Evolutionary conservation across 2,797 vertebrate species (phyloP), one percentile per base, ranked within the genome.

Genomic region (Argyrosomus regius): DNA sequence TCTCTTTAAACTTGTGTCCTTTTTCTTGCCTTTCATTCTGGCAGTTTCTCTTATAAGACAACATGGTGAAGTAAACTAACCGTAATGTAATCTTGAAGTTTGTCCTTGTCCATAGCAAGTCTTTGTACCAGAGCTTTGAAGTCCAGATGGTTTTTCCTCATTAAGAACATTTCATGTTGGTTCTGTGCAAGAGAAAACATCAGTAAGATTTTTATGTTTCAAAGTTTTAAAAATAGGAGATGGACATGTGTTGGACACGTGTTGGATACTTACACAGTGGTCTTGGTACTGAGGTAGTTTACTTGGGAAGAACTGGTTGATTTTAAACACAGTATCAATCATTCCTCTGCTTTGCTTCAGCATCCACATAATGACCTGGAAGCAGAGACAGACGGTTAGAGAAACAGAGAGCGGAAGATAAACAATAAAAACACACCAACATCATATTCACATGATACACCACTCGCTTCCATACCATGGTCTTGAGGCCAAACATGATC

Each of bases 401-500:
- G 5, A 13, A 39, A 28, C 17, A n/a, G 0, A 54, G 9, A 50
- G 31, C 7, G 3, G 10, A 50, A 43, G 12, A n/a, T n/a, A 5
- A 67, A 43, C 35, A 3, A 31, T 1, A 61, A 35, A 53, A 20
- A 11, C 18, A 24, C 18, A 58, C 2, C 5, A 31, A 31, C 35
- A 8, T 39, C 35, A 39, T 9, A 39, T 35, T 35, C 35, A 35
- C 62, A 18, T 18, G 41, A 12, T 43, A 4, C 28, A 46, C 1
- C 16, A 49, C 20, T 9, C n/a, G 5, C 46, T 69, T 78, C 56
- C 72, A 5, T 86, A 96, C 95, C 94, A 95, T 77, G 11, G 95
- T 95, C 87, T 95, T 95, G 5, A 96, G 88, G 49, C 95, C 95
- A 75, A 95, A 96, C 74, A 93, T 43, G 76, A 96, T 91, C 88